These are phyloP conservation scores for Metallyticus violacea DNA, from an alignment of 2,888 invertebrate genomes.

Conservation along the genomic window DNA sequence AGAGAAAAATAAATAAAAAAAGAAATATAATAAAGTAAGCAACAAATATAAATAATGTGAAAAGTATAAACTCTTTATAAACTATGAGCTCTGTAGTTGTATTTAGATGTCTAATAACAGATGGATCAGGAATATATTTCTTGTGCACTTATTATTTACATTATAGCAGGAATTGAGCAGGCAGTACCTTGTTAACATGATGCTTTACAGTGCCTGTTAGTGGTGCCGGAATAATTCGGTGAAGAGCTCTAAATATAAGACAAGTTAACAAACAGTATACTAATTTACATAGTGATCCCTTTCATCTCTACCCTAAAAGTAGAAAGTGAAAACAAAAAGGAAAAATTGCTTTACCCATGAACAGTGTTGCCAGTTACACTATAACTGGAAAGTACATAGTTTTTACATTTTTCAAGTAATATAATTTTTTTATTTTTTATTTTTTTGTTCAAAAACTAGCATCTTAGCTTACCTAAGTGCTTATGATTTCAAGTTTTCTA, in stretches of 20 bases:
- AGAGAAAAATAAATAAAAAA: background rate
- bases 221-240: constrained; percentile 13
- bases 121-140: background rate
- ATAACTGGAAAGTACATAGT: background rate
- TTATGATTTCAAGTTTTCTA: too few species aligned
- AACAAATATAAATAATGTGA: too few species aligned
- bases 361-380: background rate
- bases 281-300: background rate
- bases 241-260: constrained; percentile 17
- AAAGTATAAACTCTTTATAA: too few species aligned
- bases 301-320: background rate
- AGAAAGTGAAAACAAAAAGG: background rate
- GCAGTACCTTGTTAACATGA: background rate
- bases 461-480: background rate
- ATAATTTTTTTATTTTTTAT: background rate
- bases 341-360: background rate
- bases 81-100: too few species aligned
- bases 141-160: background rate
- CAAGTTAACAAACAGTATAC: background rate
- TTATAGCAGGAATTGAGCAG: background rate
- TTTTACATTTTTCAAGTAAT: background rate
- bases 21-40: too few species aligned
- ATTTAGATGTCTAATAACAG: too few species aligned
- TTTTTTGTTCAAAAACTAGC: background rate
- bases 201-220: constrained; percentile 3